These are phyloP conservation scores for Sicus ferrugineus DNA, from an alignment of 2,888 invertebrate species.

Conservation along the genomic window DNA sequence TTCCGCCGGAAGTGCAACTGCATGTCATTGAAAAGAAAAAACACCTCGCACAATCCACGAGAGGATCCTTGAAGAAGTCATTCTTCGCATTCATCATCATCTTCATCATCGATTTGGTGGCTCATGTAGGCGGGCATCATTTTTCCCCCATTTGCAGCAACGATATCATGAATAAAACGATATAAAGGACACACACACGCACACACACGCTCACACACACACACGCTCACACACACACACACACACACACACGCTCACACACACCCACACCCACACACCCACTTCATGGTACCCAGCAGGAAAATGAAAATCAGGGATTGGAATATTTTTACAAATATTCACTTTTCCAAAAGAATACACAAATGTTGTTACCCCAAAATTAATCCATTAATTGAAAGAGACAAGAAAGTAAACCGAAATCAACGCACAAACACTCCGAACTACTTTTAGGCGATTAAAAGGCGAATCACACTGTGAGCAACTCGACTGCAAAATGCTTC, in stretches of 20 bases:
- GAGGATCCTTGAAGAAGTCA: conserved; percentile 10
- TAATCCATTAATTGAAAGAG: too few relatives aligned
- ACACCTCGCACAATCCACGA: background rate
- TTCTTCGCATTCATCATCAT: conserved; percentile 1
- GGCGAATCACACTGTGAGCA: too few relatives aligned
- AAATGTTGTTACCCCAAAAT: too few relatives aligned
- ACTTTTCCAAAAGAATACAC: too few relatives aligned
- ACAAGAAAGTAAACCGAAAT: too few relatives aligned
- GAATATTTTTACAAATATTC: too few relatives aligned
- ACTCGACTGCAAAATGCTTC: too few relatives aligned
- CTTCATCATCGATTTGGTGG: conserved; percentile 14
- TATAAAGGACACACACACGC: background rate
- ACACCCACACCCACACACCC: background rate
- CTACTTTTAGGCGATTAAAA: too few relatives aligned
- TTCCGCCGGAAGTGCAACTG: conserved; percentile 28
- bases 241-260: background rate
- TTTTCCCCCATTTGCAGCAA: conserved; percentile 15
- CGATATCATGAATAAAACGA: conserved; percentile 8
- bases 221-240: background rate
- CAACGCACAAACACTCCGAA: background rate
- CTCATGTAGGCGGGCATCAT: conserved; percentile 30
- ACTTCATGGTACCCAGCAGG: too few relatives aligned
- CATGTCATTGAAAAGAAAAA: background rate
- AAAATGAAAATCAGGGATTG: too few relatives aligned
- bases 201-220: conserved; percentile 10